phyloP scores from a whole-genome alignment of 2,113 vertebrate species.

The Solea senegalensis region DNA sequence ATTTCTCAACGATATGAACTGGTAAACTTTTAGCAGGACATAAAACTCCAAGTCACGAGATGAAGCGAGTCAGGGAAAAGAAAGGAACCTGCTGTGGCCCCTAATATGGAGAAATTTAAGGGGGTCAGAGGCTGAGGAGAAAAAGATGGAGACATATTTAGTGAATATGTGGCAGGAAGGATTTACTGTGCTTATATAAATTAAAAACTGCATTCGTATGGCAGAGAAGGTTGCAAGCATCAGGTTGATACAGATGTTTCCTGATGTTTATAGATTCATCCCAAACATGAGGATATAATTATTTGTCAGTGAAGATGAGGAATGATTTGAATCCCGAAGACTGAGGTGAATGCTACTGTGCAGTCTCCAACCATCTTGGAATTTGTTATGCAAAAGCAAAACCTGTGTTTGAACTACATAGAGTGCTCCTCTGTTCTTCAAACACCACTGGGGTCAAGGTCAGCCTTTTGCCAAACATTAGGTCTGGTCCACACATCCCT shows the following conservation, averaged over 20 bases:
- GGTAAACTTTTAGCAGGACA: slow-evolving; percentile 78
- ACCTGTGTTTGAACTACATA: slow-evolving; percentile 32
- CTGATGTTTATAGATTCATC: neutral
- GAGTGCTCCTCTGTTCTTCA: slow-evolving; percentile 43
- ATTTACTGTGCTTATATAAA: neutral
- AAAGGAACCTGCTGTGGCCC: neutral
- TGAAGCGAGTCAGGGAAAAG: slow-evolving; percentile 16
- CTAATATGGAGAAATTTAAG: slow-evolving; percentile 5
- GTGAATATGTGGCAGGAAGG: too few relatives aligned
- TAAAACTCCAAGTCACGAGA: slow-evolving; percentile 60
- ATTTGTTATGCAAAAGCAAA: slow-evolving; percentile 45
- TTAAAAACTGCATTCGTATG: too few relatives aligned
- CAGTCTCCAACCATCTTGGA: slow-evolving; percentile 11
- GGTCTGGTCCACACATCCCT: slow-evolving; percentile 16
- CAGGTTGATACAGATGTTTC: slow-evolving; percentile 4
- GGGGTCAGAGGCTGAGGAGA: neutral
- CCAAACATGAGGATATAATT: slow-evolving; percentile 7
- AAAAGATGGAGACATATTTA: neutral
- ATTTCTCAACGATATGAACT: slow-evolving; percentile 67
- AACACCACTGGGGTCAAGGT: slow-evolving; percentile 53
- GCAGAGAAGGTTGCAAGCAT: neutral
- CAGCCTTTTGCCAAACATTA: slow-evolving; percentile 13
- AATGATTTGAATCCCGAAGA: slow-evolving; percentile 29
- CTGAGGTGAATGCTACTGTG: slow-evolving; percentile 3
- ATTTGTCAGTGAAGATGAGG: slow-evolving; percentile 24